phyloP scores from a whole-genome alignment of 2,113 vertebrate species.

The Lepidiolamprologus cunningtoni region DNA sequence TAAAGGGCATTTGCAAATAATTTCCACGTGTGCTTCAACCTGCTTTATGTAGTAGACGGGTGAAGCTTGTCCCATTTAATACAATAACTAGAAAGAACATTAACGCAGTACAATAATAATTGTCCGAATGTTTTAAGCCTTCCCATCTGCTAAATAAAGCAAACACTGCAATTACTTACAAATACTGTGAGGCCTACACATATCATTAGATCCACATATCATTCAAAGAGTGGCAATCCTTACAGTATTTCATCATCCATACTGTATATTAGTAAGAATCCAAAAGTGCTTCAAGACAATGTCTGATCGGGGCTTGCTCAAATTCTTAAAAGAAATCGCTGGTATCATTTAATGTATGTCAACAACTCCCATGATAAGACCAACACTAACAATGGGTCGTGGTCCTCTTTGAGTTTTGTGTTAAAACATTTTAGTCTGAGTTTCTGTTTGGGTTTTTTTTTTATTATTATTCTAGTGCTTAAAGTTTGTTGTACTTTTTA shows the following conservation, averaged over 20 bases:
- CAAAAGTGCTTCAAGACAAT: not conserved
- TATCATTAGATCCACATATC: not conserved
- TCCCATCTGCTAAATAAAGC: constrained; percentile 5
- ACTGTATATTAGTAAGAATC: not conserved
- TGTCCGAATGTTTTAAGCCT: not conserved
- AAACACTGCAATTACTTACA: not conserved
- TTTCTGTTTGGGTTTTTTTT: not conserved
- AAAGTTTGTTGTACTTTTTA: not conserved
- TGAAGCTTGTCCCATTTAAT: not conserved
- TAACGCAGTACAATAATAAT: not conserved
- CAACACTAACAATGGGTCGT: not conserved
- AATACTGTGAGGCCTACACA: not conserved
- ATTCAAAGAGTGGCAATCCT: not conserved
- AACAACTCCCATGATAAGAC: not conserved
- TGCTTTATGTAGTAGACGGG: not conserved
- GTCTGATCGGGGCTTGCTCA: not conserved
- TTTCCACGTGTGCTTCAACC: not conserved
- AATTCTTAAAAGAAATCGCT: not conserved
- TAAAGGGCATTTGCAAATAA: constrained; percentile 2
- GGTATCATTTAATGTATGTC: not conserved
- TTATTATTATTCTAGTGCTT: not conserved
- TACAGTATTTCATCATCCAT: not conserved
- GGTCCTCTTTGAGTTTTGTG: not conserved
- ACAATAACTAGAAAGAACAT: not conserved
- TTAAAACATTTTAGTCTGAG: not conserved